phyloP scores from a whole-genome alignment of 2,113 vertebrate species.

The Micronycteris hirsuta region DNA sequence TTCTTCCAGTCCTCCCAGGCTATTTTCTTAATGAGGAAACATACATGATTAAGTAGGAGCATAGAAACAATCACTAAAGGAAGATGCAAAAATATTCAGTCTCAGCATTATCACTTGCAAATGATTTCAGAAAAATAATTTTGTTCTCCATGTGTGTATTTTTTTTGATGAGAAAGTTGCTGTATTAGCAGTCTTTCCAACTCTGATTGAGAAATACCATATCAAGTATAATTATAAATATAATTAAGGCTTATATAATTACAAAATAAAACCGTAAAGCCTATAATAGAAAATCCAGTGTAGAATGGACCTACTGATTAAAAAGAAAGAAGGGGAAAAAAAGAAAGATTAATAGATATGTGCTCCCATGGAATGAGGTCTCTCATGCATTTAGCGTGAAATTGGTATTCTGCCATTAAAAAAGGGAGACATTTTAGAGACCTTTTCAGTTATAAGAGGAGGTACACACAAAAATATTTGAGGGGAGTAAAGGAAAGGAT shows the following conservation, averaged over 20 bases:
- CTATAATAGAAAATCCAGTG: neutral
- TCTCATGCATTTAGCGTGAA: constrained; percentile 65
- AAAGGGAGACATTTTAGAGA: constrained; percentile 60
- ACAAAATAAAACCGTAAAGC: neutral
- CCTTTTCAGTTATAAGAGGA: constrained; percentile 49
- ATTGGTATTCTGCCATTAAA: constrained; percentile 66
- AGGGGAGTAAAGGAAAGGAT: constrained; percentile 19
- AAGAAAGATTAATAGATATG: constrained; percentile 54
- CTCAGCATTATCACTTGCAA: neutral
- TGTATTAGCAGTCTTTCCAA: constrained; percentile 31
- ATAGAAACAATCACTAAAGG: constrained; percentile 6
- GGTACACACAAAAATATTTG: neutral
- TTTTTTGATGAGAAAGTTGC: neutral
- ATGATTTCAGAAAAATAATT: constrained; percentile 30
- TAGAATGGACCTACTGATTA: constrained; percentile 32
- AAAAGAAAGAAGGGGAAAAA: neutral
- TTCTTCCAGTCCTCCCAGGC: neutral
- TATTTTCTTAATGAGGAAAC: neutral
- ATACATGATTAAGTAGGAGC: neutral
- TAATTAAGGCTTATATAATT: constrained; percentile 46
- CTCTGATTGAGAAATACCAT: constrained; percentile 10
- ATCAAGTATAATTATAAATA: constrained; percentile 8
- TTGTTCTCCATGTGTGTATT: neutral
- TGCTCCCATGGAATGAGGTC: constrained; percentile 45
- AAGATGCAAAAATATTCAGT: neutral